Conservation (phyloP, 2,888 invertebrate species). For the Eupithecia centaureata region DNA sequence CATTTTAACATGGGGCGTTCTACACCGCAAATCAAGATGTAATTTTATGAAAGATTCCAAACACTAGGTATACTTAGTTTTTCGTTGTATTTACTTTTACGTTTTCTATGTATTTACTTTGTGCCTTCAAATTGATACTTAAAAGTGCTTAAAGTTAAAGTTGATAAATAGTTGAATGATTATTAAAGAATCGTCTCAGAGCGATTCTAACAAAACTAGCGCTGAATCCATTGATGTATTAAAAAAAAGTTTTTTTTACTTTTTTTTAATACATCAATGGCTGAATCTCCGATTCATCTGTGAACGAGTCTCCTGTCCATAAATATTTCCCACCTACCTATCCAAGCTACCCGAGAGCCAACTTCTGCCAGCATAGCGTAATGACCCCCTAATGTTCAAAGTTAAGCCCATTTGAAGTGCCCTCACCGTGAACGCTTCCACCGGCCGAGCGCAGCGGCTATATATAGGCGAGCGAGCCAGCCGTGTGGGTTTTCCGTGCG, state of each 20-base stretch:
- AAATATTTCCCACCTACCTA: constrained; percentile 16
- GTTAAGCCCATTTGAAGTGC: constrained; percentile 48
- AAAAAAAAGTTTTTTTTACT: no score
- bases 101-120: no score
- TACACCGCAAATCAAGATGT: background rate
- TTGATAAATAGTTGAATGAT: background rate
- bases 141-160: no score
- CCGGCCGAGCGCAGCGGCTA: constrained; percentile 44
- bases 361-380: constrained; percentile 33
- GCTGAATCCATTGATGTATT: background rate
- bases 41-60: background rate
- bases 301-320: background rate
- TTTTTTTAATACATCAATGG: no score
- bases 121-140: no score
- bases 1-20: background rate
- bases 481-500: constrained; percentile 62
- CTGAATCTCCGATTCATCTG: background rate
- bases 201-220: background rate
- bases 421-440: constrained; percentile 43
- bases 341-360: constrained; percentile 19
- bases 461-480: constrained; percentile 56
- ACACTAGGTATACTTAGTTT: background rate
- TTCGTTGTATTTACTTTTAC: no score
- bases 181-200: background rate
- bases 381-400: constrained; percentile 47